Base-by-base conservation (phyloP, 2,113 vertebrate genomes). In the Antechinus flavipes region DNA sequence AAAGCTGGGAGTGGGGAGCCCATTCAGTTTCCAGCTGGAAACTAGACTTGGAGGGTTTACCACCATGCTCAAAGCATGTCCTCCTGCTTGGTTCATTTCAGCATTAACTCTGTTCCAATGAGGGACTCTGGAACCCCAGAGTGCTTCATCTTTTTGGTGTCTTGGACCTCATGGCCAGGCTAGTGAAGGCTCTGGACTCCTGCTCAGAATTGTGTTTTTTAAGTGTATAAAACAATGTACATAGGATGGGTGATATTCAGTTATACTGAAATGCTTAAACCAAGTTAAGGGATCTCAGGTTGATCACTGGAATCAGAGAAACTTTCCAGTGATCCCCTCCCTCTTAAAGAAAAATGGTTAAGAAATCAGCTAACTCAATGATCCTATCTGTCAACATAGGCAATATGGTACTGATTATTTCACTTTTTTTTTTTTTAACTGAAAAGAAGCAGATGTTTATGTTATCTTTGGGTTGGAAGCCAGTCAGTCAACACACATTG, bases 21-120 rank as follows among this genome's bases (percentile, higher is more conserved):
- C 50, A 52, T 52, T 52, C 50, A 11, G 50, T 52, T 30, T 19
- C 16, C n/a, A 84, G 35, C 68, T 84, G 68, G 14, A 6, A 22
- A 1, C 42, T 24, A 11, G 46, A 11, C 47, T 90, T 27, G 10
- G 24, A 90, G 46, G 25, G 90, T 3, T 52, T 49, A 49, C 90
- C 22, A 26, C 95, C 92, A 96, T 23, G 91, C 30, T 50, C 76
- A 76, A 95, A 94, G 35, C 89, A 93, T 56, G 47, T 96, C 95
- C 27, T 94, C 91, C 92, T 53, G 11, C 93, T 96, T n/a, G 91
- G 14, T 91, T 91, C 55, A 90, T 89, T n/a, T 92, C 94, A 23
- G 26, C 93, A 42, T 46, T 92, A 90, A 4, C 16, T 50, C 91
- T 93, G 53, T 93, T 93, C 90, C 90, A 54, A 52, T 5, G n/a